A percentile compares a stretch with the other conserved stretches of the same genome.
phyloP scores from a whole-genome alignment of 2,797 vertebrate genomes.

The Muraenolepis orangiensis region DNA sequence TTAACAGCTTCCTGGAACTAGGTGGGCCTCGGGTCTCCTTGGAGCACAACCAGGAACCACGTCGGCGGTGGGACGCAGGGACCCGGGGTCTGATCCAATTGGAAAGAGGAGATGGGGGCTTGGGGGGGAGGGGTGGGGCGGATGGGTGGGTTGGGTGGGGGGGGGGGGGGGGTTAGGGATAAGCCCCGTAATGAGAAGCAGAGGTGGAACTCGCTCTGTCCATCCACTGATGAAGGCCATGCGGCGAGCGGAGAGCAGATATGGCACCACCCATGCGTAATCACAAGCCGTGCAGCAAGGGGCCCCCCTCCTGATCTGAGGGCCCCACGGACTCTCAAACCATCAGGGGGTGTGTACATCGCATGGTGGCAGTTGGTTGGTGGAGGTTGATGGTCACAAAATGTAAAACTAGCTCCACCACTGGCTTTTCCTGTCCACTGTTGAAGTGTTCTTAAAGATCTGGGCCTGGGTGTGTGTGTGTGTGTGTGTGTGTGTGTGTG shows the following conservation, averaged over 20 bases:
- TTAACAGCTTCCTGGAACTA: conserved; percentile 61
- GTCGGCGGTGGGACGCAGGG: conserved; percentile 26
- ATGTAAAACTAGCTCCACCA: too few species aligned
- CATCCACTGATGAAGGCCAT: conserved; percentile 19
- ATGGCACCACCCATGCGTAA: conserved; percentile 7
- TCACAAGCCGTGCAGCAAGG: neutral
- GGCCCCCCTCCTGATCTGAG: conserved; percentile 20
- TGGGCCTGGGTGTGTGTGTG: neutral
- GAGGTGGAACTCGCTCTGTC: conserved; percentile 36
- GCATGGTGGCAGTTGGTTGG: neutral
- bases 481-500: neutral
- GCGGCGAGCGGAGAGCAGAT: neutral
- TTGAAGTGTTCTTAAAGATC: neutral
- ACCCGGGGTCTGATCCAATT: neutral
- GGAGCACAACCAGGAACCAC: conserved; percentile 46
- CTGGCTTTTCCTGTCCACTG: neutral
- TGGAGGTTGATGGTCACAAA: neutral
- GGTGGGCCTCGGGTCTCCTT: conserved; percentile 27
- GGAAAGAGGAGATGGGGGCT: conserved; percentile 42
- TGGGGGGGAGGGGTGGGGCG: conserved; percentile 43
- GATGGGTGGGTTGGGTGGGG: conserved; percentile 43
- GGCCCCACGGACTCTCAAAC: conserved; percentile 7
- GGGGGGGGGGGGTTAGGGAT: conserved; percentile 37
- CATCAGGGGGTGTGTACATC: conserved; percentile 1
- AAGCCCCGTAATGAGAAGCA: conserved; percentile 54